phyloP scores from a whole-genome alignment of 2,888 invertebrate genomes.

The Marronus borbonicus region DNA sequence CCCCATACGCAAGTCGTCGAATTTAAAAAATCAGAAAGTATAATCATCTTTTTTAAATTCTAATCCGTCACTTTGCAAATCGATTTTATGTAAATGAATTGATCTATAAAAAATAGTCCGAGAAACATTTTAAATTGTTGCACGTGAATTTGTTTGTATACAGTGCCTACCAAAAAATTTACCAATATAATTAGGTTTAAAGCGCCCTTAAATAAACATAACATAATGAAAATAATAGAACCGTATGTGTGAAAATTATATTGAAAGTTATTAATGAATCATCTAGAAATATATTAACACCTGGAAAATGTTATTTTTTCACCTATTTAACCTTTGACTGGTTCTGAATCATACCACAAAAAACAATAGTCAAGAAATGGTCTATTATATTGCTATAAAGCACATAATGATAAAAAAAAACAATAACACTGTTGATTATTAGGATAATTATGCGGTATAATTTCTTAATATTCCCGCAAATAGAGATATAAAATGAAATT shows the following conservation, averaged over 20 bases:
- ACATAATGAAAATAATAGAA: not conserved
- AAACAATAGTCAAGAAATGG: too few relatives aligned
- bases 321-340: too few relatives aligned
- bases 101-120: not conserved
- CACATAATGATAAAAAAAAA: too few relatives aligned
- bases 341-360: too few relatives aligned
- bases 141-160: not conserved
- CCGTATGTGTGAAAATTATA: not conserved
- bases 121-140: not conserved
- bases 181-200: not conserved
- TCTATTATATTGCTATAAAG: too few relatives aligned
- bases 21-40: not conserved
- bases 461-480: too few relatives aligned
- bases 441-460: too few relatives aligned
- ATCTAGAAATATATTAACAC: too few relatives aligned
- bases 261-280: too few relatives aligned
- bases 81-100: not conserved
- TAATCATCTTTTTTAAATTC: slow-evolving; percentile 4
- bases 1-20: not conserved
- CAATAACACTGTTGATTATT: too few relatives aligned
- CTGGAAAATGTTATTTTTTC: too few relatives aligned
- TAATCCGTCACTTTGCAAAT: not conserved
- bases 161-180: not conserved
- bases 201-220: not conserved
- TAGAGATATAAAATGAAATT: too few relatives aligned